phyloP scores from a whole-genome alignment of 2,888 invertebrate species.

The Carabus problematicus region DNA sequence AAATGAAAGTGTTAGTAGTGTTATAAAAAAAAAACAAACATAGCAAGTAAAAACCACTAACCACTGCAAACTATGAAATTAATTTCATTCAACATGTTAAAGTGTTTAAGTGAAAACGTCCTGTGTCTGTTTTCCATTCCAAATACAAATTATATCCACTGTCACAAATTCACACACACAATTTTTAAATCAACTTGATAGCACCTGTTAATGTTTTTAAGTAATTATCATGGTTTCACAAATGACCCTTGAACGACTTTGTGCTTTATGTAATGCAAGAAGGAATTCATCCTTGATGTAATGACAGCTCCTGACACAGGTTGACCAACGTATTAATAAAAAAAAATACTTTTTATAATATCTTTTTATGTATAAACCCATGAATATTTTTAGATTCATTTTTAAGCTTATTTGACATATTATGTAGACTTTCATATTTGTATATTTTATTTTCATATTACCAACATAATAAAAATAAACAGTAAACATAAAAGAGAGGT shows the following conservation, averaged over 20 bases:
- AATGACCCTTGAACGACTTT: slow-evolving; percentile 35
- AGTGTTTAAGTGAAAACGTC: slow-evolving; percentile 1
- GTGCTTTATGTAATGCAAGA: slow-evolving; percentile 28
- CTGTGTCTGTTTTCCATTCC: slow-evolving; percentile 1
- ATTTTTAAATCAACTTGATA: slow-evolving; percentile 7
- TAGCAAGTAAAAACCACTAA: slow-evolving; percentile 19
- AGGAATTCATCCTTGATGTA: slow-evolving; percentile 33
- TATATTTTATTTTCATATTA: not conserved
- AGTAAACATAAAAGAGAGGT: slow-evolving; percentile 2
- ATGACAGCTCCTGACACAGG: slow-evolving; percentile 15
- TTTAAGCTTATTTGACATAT: not conserved
- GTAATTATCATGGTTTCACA: slow-evolving; percentile 7
- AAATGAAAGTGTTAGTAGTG: not conserved
- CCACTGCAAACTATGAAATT: slow-evolving; percentile 20
- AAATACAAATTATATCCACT: not conserved
- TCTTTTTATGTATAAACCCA: no score
- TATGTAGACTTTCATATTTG: not conserved
- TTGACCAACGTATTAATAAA: not conserved
- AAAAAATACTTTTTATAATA: not conserved
- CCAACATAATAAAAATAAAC: not conserved
- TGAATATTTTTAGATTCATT: not conserved
- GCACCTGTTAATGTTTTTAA: slow-evolving; percentile 26
- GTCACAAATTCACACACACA: slow-evolving; percentile 23
- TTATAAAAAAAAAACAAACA: not conserved
- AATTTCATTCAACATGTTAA: slow-evolving; percentile 6